These are phyloP conservation scores for fruit fly (Drosophila melanogaster) DNA, from an alignment of 1,140 invertebrate genomes.

Conservation along the genomic window DNA sequence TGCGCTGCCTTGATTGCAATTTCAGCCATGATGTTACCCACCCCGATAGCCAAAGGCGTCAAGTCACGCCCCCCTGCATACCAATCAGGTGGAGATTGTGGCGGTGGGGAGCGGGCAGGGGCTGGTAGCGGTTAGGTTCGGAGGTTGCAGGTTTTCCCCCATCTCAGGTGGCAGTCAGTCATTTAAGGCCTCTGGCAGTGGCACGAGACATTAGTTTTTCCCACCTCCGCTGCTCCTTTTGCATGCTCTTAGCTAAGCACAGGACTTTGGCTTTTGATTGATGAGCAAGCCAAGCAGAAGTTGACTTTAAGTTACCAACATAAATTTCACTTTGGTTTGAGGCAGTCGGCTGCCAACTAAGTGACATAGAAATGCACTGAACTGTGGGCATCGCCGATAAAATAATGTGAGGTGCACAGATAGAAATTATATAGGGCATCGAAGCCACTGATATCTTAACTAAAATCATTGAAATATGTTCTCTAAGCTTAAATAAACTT, in stretches of 20 bases:
- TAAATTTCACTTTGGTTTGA: conserved; percentile 47
- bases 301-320: conserved; percentile 35
- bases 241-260: conserved; percentile 20
- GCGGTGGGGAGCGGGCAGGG: background rate
- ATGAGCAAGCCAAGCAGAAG: conserved; percentile 43
- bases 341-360: conserved; percentile 22
- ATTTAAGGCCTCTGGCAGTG: conserved; percentile 63
- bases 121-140: background rate
- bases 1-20: conserved; percentile 74
- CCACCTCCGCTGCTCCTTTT: conserved; percentile 5
- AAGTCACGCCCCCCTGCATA: conserved; percentile 43
- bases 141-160: background rate
- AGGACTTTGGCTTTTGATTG: conserved; percentile 55
- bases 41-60: conserved; percentile 17
- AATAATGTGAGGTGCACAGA: conserved; percentile 23
- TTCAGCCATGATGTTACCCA: conserved; percentile 46
- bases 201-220: conserved; percentile 59
- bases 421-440: background rate
- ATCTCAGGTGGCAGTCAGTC: conserved; percentile 56
- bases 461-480: background rate
- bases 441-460: background rate
- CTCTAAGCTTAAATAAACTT: too few species aligned
- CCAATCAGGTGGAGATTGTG: conserved; percentile 48
- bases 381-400: conserved; percentile 48
- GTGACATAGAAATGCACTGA: conserved; percentile 55